Base-by-base conservation (phyloP, 2,797 vertebrate genomes). In the Hirundo rustica region DNA sequence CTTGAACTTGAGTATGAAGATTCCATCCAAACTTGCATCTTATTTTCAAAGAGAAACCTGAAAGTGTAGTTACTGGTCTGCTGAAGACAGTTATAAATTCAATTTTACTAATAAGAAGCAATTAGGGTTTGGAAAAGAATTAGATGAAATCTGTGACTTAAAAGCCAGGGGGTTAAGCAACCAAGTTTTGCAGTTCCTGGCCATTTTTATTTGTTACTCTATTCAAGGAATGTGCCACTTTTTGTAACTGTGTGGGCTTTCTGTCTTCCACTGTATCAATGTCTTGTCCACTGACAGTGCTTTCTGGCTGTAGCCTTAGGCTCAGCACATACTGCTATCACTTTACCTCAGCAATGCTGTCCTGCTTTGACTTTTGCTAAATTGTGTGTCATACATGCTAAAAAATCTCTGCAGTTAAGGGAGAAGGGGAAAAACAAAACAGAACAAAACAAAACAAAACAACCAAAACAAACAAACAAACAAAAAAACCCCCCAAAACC, bases 291-390 rank as follows among this genome's bases (percentile, higher is more conserved):
- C 34, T 91, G 94, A 92, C 85, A 95, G 85, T 79, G 78, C 58
- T 89, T 95, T 95, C 82, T 85, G 66, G 42, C 44, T 89, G 57
- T 94, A 92, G 87, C 81, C 84, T 93, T 90, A 95, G 73, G 71
- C 70, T 96, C 32, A 80, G 62, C 53, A 65, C 54, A 81, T 45
- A 65, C 54, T 58, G 92, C 38, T 93, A 78, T 85, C 54, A 72
- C 51, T 95, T 75, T 88, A 47, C 78, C 65, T 95, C 51, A 64
- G 32, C 71, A 70, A 54, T 15, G 74, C 27, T 58, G 80, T 79
- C 86, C 85, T 88, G 61, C 73, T 94, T 95, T 95, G 94, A 92
- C 73, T 91, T 92, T 78, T 87, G 48, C 60, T 86, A 93, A 93
- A 93, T 82, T 85, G 45, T n/a, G 29, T 89, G 79, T 85, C 74